Percentiles rank a stretch among this genome's conserved stretches.
Conservation (phyloP, 2,888 invertebrate genomes). For the Myopa tessellatipennis region DNA sequence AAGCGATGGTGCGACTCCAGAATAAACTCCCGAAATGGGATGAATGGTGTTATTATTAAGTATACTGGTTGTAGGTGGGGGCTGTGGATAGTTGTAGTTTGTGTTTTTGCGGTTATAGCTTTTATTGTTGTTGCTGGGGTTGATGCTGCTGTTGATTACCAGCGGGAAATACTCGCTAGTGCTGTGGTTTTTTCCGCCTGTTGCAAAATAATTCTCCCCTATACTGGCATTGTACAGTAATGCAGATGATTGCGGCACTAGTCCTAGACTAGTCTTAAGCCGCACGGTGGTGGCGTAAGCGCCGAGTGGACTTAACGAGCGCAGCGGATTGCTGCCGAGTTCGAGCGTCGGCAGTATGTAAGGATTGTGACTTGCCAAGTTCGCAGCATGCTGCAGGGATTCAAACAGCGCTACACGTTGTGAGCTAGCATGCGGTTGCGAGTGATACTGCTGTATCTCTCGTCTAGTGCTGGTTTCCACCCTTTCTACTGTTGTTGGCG, state of each 20-base stretch:
- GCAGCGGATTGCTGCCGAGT: not conserved
- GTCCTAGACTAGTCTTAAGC: conserved; percentile 1
- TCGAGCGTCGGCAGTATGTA: conserved; percentile 14
- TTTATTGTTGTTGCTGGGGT: conserved; percentile 37
- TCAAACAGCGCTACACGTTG: not conserved
- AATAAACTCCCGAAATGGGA: no score
- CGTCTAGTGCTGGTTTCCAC: not conserved
- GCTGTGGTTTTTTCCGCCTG: not conserved
- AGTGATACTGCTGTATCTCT: not conserved
- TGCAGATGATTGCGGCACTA: conserved; percentile 7
- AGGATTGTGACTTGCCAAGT: not conserved
- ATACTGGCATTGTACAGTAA: not conserved
- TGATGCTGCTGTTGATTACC: not conserved
- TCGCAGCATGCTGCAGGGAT: not conserved
- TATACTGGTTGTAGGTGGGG: no score
- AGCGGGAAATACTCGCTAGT: conserved; percentile 3
- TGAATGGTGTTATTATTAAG: no score
- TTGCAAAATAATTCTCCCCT: not conserved
- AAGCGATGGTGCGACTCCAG: conserved; percentile 46
- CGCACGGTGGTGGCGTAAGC: conserved; percentile 4
- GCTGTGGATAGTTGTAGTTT: no score
- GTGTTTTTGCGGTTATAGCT: conserved; percentile 39
- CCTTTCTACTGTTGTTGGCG: not conserved
- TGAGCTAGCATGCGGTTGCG: not conserved
- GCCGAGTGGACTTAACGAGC: not conserved